These are phyloP conservation scores for Omphaloscelis lunosa DNA, from an alignment of 2,888 invertebrate species.

Conservation along the genomic window DNA sequence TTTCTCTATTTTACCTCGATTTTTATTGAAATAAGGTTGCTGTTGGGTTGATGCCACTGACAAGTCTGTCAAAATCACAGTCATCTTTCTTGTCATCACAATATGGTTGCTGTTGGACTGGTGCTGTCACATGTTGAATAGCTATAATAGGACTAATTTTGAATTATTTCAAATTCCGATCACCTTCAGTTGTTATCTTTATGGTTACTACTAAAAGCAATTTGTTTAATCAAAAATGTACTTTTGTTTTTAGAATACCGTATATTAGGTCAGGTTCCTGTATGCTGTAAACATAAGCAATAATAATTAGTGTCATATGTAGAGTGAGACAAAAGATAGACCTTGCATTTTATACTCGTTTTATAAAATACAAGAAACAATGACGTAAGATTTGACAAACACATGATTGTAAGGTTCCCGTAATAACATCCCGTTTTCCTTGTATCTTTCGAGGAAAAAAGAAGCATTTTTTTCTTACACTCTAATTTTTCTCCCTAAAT, in stretches of 20 bases:
- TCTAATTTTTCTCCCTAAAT: slow-evolving; percentile 23
- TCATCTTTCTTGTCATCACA: no score
- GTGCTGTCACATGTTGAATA: not conserved
- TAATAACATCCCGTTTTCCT: slow-evolving; percentile 22
- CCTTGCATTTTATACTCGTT: not conserved
- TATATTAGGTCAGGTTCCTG: not conserved
- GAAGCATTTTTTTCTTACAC: not conserved
- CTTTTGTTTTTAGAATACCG: not conserved
- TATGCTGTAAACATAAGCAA: not conserved
- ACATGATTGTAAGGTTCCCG: slow-evolving; percentile 3
- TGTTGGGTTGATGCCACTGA: no score
- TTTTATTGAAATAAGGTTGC: no score
- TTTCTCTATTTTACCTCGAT: no score
- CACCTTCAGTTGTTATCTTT: not conserved
- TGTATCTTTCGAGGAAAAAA: slow-evolving; percentile 6
- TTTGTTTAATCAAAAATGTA: not conserved
- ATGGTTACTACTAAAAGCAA: not conserved
- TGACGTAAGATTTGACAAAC: not conserved
- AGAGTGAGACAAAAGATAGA: not conserved
- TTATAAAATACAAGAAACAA: not conserved
- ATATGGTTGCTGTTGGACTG: not conserved
- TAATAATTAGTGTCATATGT: not conserved
- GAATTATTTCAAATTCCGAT: not conserved
- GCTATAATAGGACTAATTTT: not conserved
- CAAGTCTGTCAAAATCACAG: no score